Conservation (phyloP, 1,140 invertebrate genomes). For the Aricia agestis region DNA sequence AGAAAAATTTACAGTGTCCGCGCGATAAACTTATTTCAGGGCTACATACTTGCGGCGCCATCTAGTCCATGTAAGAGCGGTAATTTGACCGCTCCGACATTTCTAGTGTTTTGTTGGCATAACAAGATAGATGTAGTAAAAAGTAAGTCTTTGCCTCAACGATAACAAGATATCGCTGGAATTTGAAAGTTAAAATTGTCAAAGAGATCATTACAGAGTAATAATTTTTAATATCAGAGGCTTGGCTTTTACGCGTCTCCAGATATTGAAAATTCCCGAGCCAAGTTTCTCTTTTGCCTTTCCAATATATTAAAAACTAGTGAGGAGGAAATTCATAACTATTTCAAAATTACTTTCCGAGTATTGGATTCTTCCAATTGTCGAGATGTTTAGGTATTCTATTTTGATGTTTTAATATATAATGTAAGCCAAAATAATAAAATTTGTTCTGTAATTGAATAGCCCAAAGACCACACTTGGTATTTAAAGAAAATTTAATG, state of each 20-base stretch:
- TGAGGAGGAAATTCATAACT: not conserved
- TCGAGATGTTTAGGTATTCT: not conserved
- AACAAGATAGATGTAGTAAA: no score
- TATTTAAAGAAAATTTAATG: no score
- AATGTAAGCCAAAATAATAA: no score
- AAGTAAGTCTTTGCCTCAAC: not conserved
- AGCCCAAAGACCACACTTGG: no score
- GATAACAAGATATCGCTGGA: not conserved
- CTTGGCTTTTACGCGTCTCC: not conserved
- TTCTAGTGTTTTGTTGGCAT: no score
- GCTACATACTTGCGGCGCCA: no score
- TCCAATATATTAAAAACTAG: not conserved
- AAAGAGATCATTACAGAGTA: constrained; percentile 22
- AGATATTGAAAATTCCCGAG: not conserved
- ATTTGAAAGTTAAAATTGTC: not conserved
- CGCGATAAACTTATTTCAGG: no score
- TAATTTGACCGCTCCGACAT: no score
- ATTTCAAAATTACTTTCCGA: not conserved
- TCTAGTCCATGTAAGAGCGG: no score
- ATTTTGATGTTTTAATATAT: no score
- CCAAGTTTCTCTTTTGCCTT: constrained; percentile 2
- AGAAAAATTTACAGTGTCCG: no score
- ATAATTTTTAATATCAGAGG: constrained; percentile 25
- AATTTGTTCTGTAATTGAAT: no score
- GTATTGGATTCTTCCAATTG: not conserved